Evolutionary conservation across 2,113 vertebrate species (phyloP), one percentile per base, ranked within the genome.

Genomic region (Patagioenas fasciata): DNA sequence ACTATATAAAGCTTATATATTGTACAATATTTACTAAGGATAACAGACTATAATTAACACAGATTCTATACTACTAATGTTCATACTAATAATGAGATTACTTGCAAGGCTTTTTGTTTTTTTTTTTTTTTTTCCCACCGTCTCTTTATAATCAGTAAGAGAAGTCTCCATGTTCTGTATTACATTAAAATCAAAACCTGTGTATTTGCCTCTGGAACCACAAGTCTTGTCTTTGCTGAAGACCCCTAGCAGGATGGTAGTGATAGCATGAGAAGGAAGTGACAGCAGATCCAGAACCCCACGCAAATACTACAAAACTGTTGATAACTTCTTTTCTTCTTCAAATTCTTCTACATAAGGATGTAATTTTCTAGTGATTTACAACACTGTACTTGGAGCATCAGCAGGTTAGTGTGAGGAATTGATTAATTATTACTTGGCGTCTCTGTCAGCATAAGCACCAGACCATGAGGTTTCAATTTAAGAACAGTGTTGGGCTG

Each of bases 141-240:
- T 5, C 6, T 60, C 24, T 85, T 82, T 17, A 26, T 32, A n/a
- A 26, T 18, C 23, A 31, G 11, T 36, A 72, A 31, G 23, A 87
- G 19, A 26, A 51, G 15, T 70, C 11, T 61, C 13, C 11, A 60
- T 34, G 20, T 51, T 47, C 28, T 34, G 5, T 16, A n/a, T 28
- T 34, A 26, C 13, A 3, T 26, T 2, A 23, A 32, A 56, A 36
- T 54, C 15, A 53, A 38, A 18, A 7, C 1, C 0, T 2, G 23
- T 19, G 28, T 72, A 13, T 88, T 93, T 81, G n/a, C 42, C 25
- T 47, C 54, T 44, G 13, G 15, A 82, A 40, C 15, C 26, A 50
- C 31, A 72, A 71, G 26, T 61, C 48, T 80, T 29, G 6, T 65
- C 53, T 92, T 82, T 92, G 32, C 40, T 69, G 20, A 75, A 73